Evolutionary conservation across 2,797 vertebrate genomes (phyloP), one percentile per base, ranked within the genome.

Genomic region (Rhinophrynus dorsalis): DNA sequence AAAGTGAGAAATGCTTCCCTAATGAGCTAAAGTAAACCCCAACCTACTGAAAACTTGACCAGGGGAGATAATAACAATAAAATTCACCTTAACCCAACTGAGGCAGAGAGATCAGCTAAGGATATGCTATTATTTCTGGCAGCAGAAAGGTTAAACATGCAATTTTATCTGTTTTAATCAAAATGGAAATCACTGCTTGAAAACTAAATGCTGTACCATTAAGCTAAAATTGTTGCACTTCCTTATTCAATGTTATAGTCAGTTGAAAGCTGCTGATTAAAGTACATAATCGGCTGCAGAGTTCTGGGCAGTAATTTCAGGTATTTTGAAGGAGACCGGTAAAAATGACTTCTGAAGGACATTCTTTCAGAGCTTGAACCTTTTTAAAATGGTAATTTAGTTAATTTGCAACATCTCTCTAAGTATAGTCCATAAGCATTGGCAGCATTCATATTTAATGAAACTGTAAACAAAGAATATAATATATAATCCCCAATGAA

Each of bases 361-460:
- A 59, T 72, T 66, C 54, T 66, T 51, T 71, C 52, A 50, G 35
- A 57, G 60, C 68, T 58, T 71, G 33, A 64, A 64, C 47, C 58
- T 71, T 47, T 71, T 64, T 71, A 57, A 65, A 58, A 72, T 72
- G 61, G 69, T 72, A 65, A 72, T 65, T 72, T 72, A 58, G 54
- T 61, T 72, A 65, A 72, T 72, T 65, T 72, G 26, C 38, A 65
- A 65, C 59, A 72, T 72, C 69, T 65, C 23, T 32, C 11, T 58
- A 72, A 72, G 60, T 72, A 72, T 65, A 72, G 68, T 47, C 59
- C 29, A 37, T 58, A 65, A 37, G 35, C 21, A 29, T 40, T 33
- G 33, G 69, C 54, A 65, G 63, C 61, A 72, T 58, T 64, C 52
- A 58, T 23, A 47, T 51, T 72, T 58, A 47, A 65, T 72, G 69